A percentile compares a stretch with the other conserved stretches of the same genome.
Conservation (phyloP, 2,113 vertebrate genomes). For the Microcebus griseorufus region DNA sequence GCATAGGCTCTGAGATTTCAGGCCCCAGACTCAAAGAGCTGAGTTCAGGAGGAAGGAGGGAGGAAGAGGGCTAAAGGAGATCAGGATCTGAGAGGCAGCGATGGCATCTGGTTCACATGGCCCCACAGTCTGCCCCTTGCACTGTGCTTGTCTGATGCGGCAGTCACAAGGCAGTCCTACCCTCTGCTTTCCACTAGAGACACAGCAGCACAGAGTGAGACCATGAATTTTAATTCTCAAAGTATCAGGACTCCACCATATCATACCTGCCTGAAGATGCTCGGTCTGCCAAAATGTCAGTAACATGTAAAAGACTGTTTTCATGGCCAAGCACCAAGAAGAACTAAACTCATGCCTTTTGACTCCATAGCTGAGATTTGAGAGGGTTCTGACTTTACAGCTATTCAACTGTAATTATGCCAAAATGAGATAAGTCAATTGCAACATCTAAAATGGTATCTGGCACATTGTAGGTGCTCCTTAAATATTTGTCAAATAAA, state of each 20-base stretch:
- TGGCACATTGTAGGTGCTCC: background rate
- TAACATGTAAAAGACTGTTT: background rate
- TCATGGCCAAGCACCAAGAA: background rate
- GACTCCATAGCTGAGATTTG: background rate
- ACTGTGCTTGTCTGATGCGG: no score
- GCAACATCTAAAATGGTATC: background rate
- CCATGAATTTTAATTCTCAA: background rate
- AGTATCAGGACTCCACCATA: background rate
- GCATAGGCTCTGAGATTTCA: background rate
- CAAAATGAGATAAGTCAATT: background rate
- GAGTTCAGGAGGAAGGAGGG: background rate
- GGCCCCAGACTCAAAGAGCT: background rate
- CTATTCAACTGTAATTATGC: background rate
- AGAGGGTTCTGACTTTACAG: background rate
- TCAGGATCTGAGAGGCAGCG: background rate
- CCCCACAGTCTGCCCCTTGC: background rate
- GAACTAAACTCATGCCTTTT: no score
- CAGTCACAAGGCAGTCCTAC: background rate
- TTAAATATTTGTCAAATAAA: slow-evolving; percentile 4
- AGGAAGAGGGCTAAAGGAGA: no score
- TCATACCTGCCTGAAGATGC: background rate
- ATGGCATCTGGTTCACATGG: background rate
- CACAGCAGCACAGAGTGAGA: background rate
- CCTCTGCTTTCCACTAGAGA: background rate
- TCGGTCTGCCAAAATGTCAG: background rate